These are phyloP conservation scores for Himalopsyche japonica DNA, from an alignment of 2,888 invertebrate species.

Conservation along the genomic window DNA sequence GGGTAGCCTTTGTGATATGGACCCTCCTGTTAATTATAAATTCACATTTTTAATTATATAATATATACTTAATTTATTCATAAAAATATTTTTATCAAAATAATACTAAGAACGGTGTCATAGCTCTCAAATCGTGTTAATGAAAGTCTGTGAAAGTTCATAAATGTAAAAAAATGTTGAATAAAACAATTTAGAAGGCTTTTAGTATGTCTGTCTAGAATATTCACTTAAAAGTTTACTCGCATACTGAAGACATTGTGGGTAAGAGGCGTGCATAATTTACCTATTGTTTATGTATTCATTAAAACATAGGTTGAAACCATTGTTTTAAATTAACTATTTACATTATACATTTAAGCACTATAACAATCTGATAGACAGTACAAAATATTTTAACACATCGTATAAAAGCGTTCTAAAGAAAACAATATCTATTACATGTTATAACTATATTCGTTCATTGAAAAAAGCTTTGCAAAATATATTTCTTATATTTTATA, in stretches of 20 bases:
- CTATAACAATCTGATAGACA: too few species aligned
- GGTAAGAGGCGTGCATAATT: not conserved
- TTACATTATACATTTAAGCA: not conserved
- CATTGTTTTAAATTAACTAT: not conserved
- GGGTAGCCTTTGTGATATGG: conserved; percentile 84
- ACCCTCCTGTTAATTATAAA: conserved; percentile 68
- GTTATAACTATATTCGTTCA: too few species aligned
- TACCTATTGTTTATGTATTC: not conserved
- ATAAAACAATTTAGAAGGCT: not conserved
- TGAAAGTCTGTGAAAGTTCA: not conserved
- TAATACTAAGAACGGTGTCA: not conserved
- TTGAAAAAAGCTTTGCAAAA: too few species aligned
- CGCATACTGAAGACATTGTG: not conserved
- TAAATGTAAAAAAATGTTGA: not conserved
- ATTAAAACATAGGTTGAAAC: not conserved
- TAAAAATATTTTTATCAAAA: not conserved
- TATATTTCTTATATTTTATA: too few species aligned
- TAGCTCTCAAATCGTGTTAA: not conserved
- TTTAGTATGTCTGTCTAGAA: not conserved
- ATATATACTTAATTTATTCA: not conserved
- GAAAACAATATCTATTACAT: too few species aligned
- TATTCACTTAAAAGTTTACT: not conserved
- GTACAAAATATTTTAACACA: too few species aligned
- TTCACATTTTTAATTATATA: not conserved
- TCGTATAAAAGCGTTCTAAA: too few species aligned